Percentiles rank a stretch among this genome's conserved stretches.
These are phyloP conservation scores for Volucella zonaria DNA, from an alignment of 2,888 invertebrate genomes.

Conservation along the genomic window DNA sequence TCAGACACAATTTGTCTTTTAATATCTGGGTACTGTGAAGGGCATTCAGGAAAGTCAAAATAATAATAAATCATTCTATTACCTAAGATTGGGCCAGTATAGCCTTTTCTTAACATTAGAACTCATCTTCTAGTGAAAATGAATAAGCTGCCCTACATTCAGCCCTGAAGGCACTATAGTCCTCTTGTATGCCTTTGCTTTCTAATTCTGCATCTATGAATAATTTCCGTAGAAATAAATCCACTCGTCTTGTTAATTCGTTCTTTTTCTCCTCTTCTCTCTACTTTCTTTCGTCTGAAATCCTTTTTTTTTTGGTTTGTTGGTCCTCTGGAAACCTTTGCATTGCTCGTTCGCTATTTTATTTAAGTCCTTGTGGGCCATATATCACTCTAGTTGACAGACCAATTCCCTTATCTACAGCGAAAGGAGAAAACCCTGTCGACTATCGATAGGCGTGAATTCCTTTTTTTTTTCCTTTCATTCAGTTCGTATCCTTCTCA, in stretches of 20 bases:
- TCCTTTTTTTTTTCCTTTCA: constrained; percentile 70
- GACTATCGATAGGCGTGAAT: constrained; percentile 78
- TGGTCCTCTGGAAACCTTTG: constrained; percentile 24
- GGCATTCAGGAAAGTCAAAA: no score
- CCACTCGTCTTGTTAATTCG: constrained; percentile 67
- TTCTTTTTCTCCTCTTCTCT: constrained; percentile 40
- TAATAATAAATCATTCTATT: no score
- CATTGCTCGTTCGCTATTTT: constrained; percentile 75
- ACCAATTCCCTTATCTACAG: constrained; percentile 86
- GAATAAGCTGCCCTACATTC: no score
- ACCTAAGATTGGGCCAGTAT: no score
- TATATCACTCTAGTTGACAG: constrained; percentile 88
- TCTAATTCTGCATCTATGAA: constrained; percentile 62
- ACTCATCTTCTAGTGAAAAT: no score
- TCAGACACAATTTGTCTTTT: no score
- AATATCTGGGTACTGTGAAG: no score
- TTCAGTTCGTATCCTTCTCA: constrained; percentile 71
- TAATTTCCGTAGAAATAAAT: constrained; percentile 70
- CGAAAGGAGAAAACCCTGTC: constrained; percentile 80
- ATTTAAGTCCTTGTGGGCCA: constrained; percentile 85
- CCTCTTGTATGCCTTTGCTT: not conserved
- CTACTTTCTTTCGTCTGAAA: constrained; percentile 40
- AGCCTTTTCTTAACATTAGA: no score
- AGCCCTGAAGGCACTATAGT: not conserved
- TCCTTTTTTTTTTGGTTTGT: constrained; percentile 39